Conservation (phyloP, 2,888 invertebrate genomes). For the Phyllotreta striolata region DNA sequence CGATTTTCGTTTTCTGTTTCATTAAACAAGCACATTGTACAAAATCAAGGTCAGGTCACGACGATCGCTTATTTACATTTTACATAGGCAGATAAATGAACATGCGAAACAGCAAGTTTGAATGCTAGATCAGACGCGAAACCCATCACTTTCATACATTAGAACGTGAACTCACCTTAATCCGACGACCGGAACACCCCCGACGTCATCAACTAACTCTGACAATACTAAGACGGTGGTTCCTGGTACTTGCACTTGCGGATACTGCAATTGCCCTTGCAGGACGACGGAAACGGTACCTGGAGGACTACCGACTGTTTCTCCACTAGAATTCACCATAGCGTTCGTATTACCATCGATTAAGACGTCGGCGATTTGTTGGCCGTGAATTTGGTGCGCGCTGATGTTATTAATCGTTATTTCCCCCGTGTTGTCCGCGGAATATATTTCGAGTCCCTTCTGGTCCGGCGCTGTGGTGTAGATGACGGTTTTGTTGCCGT, state of each 20-base stretch:
- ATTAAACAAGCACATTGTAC: constrained; percentile 27
- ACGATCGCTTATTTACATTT: constrained; percentile 14
- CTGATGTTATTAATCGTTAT: constrained; percentile 61
- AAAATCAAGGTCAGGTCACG: constrained; percentile 28
- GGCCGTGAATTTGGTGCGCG: constrained; percentile 61
- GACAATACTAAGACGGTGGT: constrained; percentile 75
- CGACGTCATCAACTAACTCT: constrained; percentile 76
- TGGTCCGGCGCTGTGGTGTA: constrained; percentile 82
- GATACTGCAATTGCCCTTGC: constrained; percentile 64
- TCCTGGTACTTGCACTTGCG: constrained; percentile 64
- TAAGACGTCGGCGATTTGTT: constrained; percentile 64
- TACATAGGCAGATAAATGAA: constrained; percentile 11
- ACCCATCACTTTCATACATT: constrained; percentile 3
- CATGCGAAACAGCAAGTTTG: neutral
- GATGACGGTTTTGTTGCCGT: constrained; percentile 84
- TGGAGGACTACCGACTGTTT: constrained; percentile 60
- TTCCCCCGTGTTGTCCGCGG: constrained; percentile 66
- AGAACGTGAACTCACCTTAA: constrained; percentile 64
- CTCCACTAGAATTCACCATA: constrained; percentile 63
- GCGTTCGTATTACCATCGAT: constrained; percentile 65
- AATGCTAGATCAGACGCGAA: constrained; percentile 3
- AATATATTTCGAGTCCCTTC: constrained; percentile 81
- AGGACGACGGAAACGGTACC: constrained; percentile 62
- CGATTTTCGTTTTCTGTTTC: constrained; percentile 33
- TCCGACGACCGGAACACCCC: constrained; percentile 71